Base-by-base conservation (phyloP, 2,113 vertebrate genomes). In the Serilophus lunatus region DNA sequence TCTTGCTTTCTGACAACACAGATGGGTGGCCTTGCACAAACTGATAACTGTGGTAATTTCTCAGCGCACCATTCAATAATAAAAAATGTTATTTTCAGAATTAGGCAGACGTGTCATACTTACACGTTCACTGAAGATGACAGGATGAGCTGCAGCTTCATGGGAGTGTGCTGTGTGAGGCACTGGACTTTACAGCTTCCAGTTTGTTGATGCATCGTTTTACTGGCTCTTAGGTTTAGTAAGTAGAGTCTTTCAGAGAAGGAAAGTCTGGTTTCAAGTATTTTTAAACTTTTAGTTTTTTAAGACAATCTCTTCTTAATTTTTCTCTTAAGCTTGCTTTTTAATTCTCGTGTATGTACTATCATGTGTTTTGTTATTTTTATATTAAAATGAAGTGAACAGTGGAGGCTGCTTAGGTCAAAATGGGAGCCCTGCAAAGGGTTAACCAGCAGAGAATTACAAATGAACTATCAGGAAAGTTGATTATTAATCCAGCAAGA, bases 361-460 rank as follows among this genome's bases (percentile, higher is more conserved):
- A 25, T 26, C 2, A 5, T 51, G 12, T 13, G 40, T 64, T 86
- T 77, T 92, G 16, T 54, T 90, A 36, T 78, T 89, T 95, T 88
- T 54, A 7, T 82, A 6, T 71, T 72, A 79, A 74, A 74, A 87
- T 86, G 92, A 78, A 61, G 54, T 5, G 20, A 75, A 75, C 24
- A 71, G 51, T 17, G 18, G 63, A 91, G 57, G 12, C 45, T 75
- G 36, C 81, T 86, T 86, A 93, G 68, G 63, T 79, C 80, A 95
- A 44, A 77, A 95, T 95, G 94, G 77, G 78, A 96, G 56, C 94
- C 96, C 92, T 96, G 97, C 96, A 98, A 98, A 98, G 98, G 98
- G 99, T 99, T 99, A 99, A 99, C 98, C 97, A 99, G 98, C 98
- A 98, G 98, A 98, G 98, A 98, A 99, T 99, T 98, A 98, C 98